Evolutionary conservation across 2,888 invertebrate species (phyloP).

Genomic region (Calameuta idolon): DNA sequence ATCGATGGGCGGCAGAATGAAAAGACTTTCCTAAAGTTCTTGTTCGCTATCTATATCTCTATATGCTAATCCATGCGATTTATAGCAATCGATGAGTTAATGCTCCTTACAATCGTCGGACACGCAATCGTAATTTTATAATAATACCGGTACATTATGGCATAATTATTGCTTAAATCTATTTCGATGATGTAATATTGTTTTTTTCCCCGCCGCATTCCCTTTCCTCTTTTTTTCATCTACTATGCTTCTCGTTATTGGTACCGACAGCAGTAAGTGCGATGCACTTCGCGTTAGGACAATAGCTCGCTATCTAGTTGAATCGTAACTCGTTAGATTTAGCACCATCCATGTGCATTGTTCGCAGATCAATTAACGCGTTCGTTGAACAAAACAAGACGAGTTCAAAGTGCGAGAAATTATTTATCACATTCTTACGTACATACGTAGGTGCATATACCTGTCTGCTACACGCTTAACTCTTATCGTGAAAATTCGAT

Average conservation of each 20-base stretch:
- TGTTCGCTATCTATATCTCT: background rate
- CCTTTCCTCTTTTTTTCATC: no score
- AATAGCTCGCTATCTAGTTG: constrained; percentile 34
- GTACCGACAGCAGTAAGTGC: no score
- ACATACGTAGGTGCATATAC: no score
- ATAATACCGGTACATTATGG: constrained; percentile 32
- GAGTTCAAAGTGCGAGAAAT: no score
- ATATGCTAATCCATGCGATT: background rate
- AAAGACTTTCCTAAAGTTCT: background rate
- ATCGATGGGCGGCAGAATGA: background rate
- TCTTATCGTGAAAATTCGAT: no score
- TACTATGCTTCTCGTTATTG: no score
- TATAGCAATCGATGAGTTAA: no score
- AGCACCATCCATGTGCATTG: constrained; percentile 48
- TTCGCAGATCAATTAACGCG: constrained; percentile 30
- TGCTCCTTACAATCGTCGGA: no score
- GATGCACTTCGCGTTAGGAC: no score
- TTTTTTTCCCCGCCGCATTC: background rate
- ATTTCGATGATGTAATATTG: constrained; percentile 41
- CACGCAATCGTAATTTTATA: constrained; percentile 14
- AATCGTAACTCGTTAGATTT: constrained; percentile 39
- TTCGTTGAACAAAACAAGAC: no score
- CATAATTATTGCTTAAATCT: constrained; percentile 45
- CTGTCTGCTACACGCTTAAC: no score
- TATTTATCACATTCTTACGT: no score